Evolutionary conservation across 2,113 vertebrate genomes (phyloP).

Genomic region (Nothoprocta perdicaria): DNA sequence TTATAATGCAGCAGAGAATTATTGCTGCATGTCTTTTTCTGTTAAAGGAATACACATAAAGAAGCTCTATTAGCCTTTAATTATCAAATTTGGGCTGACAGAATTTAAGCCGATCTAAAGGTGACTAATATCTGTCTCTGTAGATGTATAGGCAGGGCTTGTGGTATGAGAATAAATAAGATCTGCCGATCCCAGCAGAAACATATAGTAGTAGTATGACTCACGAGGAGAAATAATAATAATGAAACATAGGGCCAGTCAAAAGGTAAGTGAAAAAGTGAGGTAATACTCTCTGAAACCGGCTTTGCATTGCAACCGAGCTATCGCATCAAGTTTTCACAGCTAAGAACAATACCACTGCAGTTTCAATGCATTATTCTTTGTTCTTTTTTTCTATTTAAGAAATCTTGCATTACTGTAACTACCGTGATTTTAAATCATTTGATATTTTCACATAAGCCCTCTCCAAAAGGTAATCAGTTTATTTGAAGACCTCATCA

Average conservation of each 20-base stretch:
- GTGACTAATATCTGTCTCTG: background rate
- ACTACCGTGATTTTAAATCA: background rate
- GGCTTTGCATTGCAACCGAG: background rate
- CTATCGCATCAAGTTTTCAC: background rate
- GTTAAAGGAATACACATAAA: background rate
- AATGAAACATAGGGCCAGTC: background rate
- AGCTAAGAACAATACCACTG: background rate
- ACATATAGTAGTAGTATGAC: background rate
- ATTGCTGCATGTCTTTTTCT: background rate
- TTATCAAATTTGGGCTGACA: background rate
- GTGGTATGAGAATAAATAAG: background rate
- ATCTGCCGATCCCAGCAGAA: background rate
- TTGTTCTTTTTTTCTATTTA: background rate
- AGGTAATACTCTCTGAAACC: background rate
- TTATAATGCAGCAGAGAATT: background rate
- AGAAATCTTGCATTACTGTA: background rate
- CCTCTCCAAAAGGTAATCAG: background rate
- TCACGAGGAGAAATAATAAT: constrained; percentile 8
- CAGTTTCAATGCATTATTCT: background rate
- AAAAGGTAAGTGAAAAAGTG: constrained; percentile 12
- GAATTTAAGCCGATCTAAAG: background rate
- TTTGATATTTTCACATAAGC: background rate
- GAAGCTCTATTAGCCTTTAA: background rate
- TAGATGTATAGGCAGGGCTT: background rate
- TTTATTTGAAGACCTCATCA: background rate